Base-by-base conservation (phyloP, 2,797 vertebrate genomes). In the Argentina silus region DNA sequence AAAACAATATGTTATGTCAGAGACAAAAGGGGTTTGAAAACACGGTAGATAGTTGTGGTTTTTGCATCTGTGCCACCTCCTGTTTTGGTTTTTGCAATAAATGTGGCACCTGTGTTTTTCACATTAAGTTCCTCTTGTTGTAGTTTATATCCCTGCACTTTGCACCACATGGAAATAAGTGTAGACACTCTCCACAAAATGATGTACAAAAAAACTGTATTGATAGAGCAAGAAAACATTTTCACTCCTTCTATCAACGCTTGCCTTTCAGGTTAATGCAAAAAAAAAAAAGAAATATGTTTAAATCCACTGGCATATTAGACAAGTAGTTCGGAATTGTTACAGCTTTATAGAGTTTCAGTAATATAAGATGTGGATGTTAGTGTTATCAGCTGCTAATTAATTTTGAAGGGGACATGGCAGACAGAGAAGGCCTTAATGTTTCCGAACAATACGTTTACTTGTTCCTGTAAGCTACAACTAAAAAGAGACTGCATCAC, bases 41-140 rank as follows among this genome's bases (percentile, higher is more conserved):
- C 44, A 12, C 14, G 4, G 64, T 59, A 64, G 51, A 61, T 64
- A 67, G 47, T 51, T 75, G 78, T 69, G 65, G 59, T 79, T 79
- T 79, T 75, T 44, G 51, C 45, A 56, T 21, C 27, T 8, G 51
- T 27, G 70, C 61, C 59, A 65, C 53, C 70, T 55, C 45, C 15
- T 43, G 53, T 64, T 55, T 72, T 63, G 44, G 27, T 69, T 42
- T 51, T 60, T 57, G 69, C 51, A 61, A 15, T 69, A 15, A 51
- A 53, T 61, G 57, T 69, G 66, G 17, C 65, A 73, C 70, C 66
- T 76, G 73, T 50, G 64, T 21, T 63, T 55, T 76, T 42, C 59
- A 68, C 21, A 60, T 44, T 19, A n/a, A 21, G n/a, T 43, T 63
- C 23, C 60, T 7, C 14, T 10, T 36, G 48, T 27, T 11, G 69